These are phyloP conservation scores for Biston betularia DNA, from an alignment of 2,888 invertebrate species.

Conservation along the genomic window DNA sequence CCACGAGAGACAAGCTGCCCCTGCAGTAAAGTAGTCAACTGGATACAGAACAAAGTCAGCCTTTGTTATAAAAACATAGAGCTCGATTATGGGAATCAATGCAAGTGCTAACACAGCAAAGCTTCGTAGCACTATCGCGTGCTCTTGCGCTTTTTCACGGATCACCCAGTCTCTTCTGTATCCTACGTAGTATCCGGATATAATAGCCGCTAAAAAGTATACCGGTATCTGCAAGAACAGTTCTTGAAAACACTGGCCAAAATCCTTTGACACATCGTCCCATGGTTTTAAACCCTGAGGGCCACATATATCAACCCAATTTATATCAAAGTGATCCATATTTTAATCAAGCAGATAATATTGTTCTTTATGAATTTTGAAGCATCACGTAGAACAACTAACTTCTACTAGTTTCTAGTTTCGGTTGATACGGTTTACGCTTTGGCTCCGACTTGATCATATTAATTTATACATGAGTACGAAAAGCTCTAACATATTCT, in stretches of 20 bases:
- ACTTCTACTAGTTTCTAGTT: neutral
- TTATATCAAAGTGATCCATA: constrained; percentile 60
- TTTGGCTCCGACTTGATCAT: neutral
- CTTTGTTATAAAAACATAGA: constrained; percentile 87
- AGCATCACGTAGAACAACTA: neutral
- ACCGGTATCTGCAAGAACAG: constrained; percentile 92
- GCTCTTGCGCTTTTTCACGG: constrained; percentile 87
- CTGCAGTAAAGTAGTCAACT: constrained; percentile 90
- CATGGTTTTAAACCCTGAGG: constrained; percentile 90
- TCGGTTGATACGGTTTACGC: neutral
- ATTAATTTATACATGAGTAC: neutral
- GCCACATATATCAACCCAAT: constrained; percentile 92
- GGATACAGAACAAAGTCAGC: constrained; percentile 82
- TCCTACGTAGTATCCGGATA: constrained; percentile 94
- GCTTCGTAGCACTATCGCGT: constrained; percentile 88
- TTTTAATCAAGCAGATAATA: neutral
- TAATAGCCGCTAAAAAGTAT: constrained; percentile 89
- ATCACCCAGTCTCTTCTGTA: constrained; percentile 87
- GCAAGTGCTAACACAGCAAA: constrained; percentile 87
- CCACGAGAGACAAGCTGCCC: constrained; percentile 92
- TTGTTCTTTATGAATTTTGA: neutral
- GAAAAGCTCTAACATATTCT: neutral
- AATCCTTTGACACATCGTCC: constrained; percentile 89
- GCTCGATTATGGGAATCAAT: constrained; percentile 88
- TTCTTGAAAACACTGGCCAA: constrained; percentile 95